phyloP scores from a whole-genome alignment of 1,140 invertebrate genomes.

The Dreissena rostriformis region DNA sequence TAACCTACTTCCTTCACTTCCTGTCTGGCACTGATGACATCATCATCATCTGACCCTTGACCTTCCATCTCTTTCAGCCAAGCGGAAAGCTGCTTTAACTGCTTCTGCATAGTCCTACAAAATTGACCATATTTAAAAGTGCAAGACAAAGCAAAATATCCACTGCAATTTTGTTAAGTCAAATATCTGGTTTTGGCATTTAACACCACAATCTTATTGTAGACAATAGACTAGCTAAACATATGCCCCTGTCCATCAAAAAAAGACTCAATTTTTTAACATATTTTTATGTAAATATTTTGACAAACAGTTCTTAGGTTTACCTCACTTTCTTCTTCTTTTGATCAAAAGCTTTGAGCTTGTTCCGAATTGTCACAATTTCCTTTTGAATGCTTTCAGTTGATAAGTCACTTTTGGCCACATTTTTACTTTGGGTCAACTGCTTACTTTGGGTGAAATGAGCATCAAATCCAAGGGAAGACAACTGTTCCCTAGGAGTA shows the following conservation, averaged over 20 bases:
- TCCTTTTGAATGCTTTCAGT: conserved; percentile 56
- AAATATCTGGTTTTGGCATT: no score
- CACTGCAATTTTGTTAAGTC: no score
- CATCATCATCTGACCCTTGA: conserved; percentile 55
- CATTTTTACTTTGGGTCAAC: no score
- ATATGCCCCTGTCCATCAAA: no score
- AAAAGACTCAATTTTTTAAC: no score
- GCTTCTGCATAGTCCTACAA: conserved; percentile 56
- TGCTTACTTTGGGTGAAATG: conserved; percentile 34
- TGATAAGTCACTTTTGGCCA: neutral
- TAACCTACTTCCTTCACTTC: conserved; percentile 60
- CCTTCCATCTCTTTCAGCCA: conserved; percentile 51
- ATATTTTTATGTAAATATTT: no score
- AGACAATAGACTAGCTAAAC: no score
- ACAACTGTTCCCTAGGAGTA: conserved; percentile 39
- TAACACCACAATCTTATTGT: no score
- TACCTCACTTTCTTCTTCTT: conserved; percentile 68
- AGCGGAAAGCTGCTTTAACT: conserved; percentile 56
- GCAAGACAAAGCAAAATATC: no score
- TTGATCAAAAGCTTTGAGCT: conserved; percentile 54
- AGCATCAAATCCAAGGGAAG: conserved; percentile 35
- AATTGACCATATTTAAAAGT: no score
- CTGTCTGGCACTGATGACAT: conserved; percentile 49
- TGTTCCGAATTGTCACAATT: conserved; percentile 60
- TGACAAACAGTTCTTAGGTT: neutral